Conservation (phyloP, 2,113 vertebrate species). For the Lampris megalopsis region DNA sequence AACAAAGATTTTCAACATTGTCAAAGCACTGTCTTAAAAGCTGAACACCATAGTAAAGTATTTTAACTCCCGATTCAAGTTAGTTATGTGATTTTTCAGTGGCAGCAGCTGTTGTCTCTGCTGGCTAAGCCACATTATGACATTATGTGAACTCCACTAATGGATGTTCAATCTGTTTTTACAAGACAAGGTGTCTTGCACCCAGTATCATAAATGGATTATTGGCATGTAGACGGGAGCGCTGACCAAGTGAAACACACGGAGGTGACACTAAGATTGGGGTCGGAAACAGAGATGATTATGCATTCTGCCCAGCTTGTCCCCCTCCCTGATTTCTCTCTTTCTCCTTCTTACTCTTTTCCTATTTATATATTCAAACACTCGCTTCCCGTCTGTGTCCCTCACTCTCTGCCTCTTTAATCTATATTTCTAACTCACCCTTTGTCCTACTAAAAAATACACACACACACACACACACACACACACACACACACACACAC, state of each 20-base stretch:
- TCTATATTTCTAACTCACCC: slow-evolving; percentile 1
- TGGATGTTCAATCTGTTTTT: slow-evolving; percentile 14
- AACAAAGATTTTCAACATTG: no score
- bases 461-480: not conserved
- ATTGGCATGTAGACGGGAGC: slow-evolving; percentile 62
- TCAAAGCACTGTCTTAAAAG: no score
- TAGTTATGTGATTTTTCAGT: no score
- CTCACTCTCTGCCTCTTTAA: not conserved
- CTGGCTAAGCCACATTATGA: not conserved
- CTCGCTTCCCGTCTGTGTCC: slow-evolving; percentile 17
- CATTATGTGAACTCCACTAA: slow-evolving; percentile 28
- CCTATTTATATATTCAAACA: slow-evolving; percentile 31
- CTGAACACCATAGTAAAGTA: no score
- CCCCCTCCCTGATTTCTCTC: not conserved
- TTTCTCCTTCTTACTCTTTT: not conserved
- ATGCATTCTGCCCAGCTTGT: not conserved
- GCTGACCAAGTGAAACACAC: slow-evolving; percentile 52
- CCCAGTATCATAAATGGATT: slow-evolving; percentile 63
- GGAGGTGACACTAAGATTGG: slow-evolving; percentile 63
- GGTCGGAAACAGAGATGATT: slow-evolving; percentile 55
- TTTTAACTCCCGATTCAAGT: no score
- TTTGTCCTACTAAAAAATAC: not conserved
- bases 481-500: not conserved
- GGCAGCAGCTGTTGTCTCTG: no score
- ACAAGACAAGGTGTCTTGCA: slow-evolving; percentile 50